phyloP scores from a whole-genome alignment of 2,797 vertebrate genomes.

The Galagoides demidoff region DNA sequence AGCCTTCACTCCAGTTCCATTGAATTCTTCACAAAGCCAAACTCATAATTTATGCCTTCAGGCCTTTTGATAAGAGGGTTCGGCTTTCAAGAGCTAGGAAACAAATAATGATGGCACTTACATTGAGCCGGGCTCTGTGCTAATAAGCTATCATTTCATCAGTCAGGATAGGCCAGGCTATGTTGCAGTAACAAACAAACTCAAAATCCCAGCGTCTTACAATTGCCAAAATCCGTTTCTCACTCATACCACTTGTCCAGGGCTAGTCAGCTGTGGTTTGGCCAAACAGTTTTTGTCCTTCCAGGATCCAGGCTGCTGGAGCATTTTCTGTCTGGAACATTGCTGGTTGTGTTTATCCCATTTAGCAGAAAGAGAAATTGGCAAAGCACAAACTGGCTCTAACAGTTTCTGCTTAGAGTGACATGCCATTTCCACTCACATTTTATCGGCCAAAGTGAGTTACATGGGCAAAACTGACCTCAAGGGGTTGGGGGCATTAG shows the following conservation, averaged over 20 bases:
- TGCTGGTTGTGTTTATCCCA: background rate
- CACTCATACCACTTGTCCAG: background rate
- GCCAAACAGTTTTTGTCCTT: background rate
- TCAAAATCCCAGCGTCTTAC: background rate
- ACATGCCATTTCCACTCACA: background rate
- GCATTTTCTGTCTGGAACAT: background rate
- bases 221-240: background rate
- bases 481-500: background rate
- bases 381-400: background rate
- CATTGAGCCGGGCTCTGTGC: background rate
- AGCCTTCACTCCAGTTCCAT: background rate
- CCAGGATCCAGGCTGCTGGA: background rate
- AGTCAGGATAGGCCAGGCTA: background rate
- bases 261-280: background rate
- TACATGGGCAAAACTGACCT: background rate
- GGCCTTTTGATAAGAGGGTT: background rate
- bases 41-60: background rate
- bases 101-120: background rate
- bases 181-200: background rate
- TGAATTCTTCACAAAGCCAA: conserved; percentile 27
- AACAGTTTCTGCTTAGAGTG: background rate
- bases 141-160: background rate
- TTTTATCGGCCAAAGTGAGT: background rate
- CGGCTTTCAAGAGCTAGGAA: background rate
- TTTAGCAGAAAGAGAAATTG: background rate